A percentile compares a stretch with the other conserved stretches of the same genome.
These are phyloP conservation scores for Patella ulyssiponensis DNA, from an alignment of 2,888 invertebrate species.

Conservation along the genomic window DNA sequence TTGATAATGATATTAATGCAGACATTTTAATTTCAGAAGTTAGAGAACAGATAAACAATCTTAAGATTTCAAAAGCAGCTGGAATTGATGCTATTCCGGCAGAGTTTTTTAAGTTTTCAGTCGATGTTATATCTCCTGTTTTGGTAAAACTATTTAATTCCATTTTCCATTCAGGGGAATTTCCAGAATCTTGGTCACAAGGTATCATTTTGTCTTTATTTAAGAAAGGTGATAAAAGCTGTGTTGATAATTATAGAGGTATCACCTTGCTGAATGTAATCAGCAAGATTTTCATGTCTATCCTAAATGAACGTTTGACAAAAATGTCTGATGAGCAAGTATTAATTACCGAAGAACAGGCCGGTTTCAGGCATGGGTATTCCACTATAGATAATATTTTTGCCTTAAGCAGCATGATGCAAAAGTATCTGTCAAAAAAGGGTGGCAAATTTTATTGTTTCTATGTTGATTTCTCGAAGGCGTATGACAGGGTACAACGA, in stretches of 20 bases:
- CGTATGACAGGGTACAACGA: background rate
- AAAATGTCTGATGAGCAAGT: background rate
- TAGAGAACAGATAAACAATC: background rate
- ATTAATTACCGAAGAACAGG: background rate
- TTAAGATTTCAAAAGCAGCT: slow-evolving; percentile 3
- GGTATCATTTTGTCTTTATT: background rate
- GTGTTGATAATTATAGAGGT: background rate
- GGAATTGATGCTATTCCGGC: slow-evolving; percentile 6
- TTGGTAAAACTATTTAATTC: background rate
- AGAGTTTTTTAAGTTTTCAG: background rate
- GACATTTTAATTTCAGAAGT: background rate
- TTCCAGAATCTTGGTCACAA: slow-evolving; percentile 1
- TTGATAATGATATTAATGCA: background rate
- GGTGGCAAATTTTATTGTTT: slow-evolving; percentile 3
- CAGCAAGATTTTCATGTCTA: background rate
- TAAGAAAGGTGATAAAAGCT: background rate
- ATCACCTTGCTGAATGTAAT: background rate
- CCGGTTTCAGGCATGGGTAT: background rate
- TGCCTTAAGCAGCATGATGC: background rate
- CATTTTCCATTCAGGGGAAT: background rate
- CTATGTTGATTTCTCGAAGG: slow-evolving; percentile 4
- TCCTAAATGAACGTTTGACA: background rate
- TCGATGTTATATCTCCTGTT: background rate
- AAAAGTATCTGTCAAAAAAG: background rate
- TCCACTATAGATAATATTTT: slow-evolving; percentile 1